A percentile compares a stretch with the other conserved stretches of the same genome.
Evolutionary conservation across 2,888 invertebrate genomes (phyloP).

Genomic region (Agelastica alni): DNA sequence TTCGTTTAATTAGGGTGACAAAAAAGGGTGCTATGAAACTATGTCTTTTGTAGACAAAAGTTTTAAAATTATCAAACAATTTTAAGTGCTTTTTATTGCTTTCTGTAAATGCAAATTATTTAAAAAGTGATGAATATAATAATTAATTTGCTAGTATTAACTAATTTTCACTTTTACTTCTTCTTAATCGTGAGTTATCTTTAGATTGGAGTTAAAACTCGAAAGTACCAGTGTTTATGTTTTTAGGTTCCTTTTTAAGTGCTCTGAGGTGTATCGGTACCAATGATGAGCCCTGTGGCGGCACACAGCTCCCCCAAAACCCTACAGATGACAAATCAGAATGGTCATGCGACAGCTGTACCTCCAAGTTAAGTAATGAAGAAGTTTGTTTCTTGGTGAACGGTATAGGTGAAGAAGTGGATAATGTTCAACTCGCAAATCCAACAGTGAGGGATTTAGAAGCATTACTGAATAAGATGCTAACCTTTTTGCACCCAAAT

Average conservation of each 20-base stretch:
- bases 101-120: too few species aligned
- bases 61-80: too few species aligned
- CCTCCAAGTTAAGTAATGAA: conserved; percentile 64
- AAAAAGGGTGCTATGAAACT: too few species aligned
- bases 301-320: conserved; percentile 68
- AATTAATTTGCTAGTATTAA: neutral
- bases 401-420: conserved; percentile 74
- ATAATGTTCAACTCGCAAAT: conserved; percentile 61
- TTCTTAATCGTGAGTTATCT: too few species aligned
- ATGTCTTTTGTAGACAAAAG: too few species aligned
- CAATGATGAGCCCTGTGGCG: conserved; percentile 64
- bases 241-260: conserved; percentile 56
- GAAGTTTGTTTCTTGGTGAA: conserved; percentile 50
- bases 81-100: too few species aligned
- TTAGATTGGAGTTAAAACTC: too few species aligned
- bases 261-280: conserved; percentile 67
- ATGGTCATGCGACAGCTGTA: conserved; percentile 71
- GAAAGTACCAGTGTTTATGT: neutral
- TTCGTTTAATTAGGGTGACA: too few species aligned
- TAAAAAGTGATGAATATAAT: too few species aligned
- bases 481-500: conserved; percentile 66
- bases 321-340: conserved; percentile 58
- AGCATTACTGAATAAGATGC: conserved; percentile 66
- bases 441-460: conserved; percentile 64
- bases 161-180: too few species aligned